phyloP scores from a whole-genome alignment of 23 tunicate species.

The Halocynthia aurantium region DNA sequence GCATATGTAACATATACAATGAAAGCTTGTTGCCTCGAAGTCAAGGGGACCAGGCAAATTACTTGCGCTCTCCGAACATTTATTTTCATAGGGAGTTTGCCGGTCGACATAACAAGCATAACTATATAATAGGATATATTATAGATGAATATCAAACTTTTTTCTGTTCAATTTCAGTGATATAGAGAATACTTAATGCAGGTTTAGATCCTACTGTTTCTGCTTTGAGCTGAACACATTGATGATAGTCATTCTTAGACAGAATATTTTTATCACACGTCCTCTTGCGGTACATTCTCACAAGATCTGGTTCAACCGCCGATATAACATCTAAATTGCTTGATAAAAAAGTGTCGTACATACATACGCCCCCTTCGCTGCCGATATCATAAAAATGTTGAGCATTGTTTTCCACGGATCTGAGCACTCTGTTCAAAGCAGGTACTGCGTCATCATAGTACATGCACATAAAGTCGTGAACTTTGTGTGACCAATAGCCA shows the following conservation, averaged over 20 bases:
- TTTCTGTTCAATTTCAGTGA: conserved; percentile 55
- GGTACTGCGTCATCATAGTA: conserved; percentile 14
- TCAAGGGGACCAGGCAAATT: no score
- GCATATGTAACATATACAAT: no score
- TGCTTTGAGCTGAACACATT: conserved; percentile 45
- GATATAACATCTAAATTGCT: conserved; percentile 47
- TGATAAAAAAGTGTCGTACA: conserved; percentile 47
- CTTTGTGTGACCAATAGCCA: conserved; percentile 69
- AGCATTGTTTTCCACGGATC: conserved; percentile 3
- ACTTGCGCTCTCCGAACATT: no score
- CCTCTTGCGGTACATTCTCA: conserved; percentile 1
- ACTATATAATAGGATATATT: no score
- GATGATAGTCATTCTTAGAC: conserved; percentile 12
- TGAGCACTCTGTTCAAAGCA: not conserved
- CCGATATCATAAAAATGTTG: conserved; percentile 4
- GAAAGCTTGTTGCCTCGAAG: no score
- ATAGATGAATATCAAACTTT: conserved; percentile 12
- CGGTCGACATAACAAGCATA: no score
- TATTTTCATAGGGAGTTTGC: no score
- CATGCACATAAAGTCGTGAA: conserved; percentile 44
- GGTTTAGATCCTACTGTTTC: conserved; percentile 58
- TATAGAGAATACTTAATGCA: conserved; percentile 73
- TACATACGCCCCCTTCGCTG: conserved; percentile 22
- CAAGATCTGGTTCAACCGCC: conserved; percentile 60
- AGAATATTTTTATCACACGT: conserved; percentile 26